Evolutionary conservation across 2,888 invertebrate genomes (phyloP), one percentile per base, ranked within the genome.

Genomic region (Nymphalis polychloros): DNA sequence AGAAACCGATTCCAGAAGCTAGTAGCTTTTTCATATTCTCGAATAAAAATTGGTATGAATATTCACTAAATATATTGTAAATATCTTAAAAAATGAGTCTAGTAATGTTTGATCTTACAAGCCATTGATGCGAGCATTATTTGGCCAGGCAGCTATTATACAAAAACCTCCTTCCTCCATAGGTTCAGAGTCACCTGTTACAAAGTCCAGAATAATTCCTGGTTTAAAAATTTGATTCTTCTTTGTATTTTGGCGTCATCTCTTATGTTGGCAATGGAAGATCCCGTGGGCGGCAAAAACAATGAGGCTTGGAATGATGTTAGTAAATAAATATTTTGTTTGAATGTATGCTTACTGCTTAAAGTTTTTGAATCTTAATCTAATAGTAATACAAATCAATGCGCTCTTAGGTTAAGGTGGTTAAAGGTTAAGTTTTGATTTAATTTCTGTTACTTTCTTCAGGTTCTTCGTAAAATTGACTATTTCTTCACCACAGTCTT

Each of bases 401-500:
- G 41, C 10, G 10, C 10, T 13, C 13, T 41, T 41, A 4, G 13
- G 41, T 4, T 41, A 13, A 41, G 2, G 41, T 2, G 10, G 41
- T 10, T 2, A 10, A 41, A 13, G 1, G 35, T 41, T 41, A 10
- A 41, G 41, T 2, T n/a, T 49, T 49, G 8, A n/a, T 17, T 49
- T 5, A 49, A n/a, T 17, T 19, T 49, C 17, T 16, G 41, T 23
- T 48, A 59, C 52, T 62, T 55, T 68, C 23, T 63, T 1, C 93
- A 99, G 98, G 95, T 98, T 77, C 94, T 99, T 76, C 95, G 95
- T 82, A 96, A 97, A 85, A 98, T 99, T 84, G 99, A 99, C 90
- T 97, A 97, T 86, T 97, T 99, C 93, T 99, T 99, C 94, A 99
- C 99, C 67, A 94, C 97, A 62, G 97, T 99, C 75, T 99, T 99